Evolutionary conservation across 2,888 invertebrate species (phyloP).

Genomic region (Octodonta nipae): DNA sequence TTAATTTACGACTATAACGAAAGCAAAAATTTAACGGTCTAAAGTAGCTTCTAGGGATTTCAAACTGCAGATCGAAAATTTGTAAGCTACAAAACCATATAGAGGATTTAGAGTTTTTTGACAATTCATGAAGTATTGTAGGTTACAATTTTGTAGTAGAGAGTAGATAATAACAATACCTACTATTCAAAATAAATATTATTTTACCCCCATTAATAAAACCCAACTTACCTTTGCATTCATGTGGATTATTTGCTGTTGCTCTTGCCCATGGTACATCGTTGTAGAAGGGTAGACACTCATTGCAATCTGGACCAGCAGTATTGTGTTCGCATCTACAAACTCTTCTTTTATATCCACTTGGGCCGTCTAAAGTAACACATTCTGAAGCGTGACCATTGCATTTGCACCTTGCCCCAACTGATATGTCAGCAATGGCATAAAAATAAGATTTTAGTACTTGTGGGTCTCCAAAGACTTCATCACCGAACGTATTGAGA

Average conservation of each 20-base stretch:
- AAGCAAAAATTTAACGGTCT: no score
- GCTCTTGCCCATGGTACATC: constrained; percentile 93
- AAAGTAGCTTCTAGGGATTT: no score
- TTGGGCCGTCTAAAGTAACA: constrained; percentile 31
- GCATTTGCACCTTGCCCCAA: constrained; percentile 89
- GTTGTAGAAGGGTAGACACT: constrained; percentile 87
- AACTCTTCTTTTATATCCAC: background rate
- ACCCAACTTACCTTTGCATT: constrained; percentile 85
- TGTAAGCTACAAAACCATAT: no score
- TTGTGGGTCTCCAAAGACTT: constrained; percentile 84
- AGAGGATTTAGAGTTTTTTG: no score
- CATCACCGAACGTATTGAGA: constrained; percentile 96
- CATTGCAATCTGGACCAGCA: constrained; percentile 83
- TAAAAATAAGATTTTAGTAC: constrained; percentile 94
- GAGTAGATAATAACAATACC: no score
- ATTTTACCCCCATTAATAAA: no score
- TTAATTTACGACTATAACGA: no score
- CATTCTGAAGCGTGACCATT: constrained; percentile 96
- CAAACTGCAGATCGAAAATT: no score
- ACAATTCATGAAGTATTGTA: no score
- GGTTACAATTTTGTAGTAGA: no score
- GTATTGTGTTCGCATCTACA: constrained; percentile 88
- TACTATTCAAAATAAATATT: no score
- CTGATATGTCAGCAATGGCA: constrained; percentile 75
- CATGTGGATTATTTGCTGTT: constrained; percentile 75